Evolutionary conservation across 2,113 vertebrate species (phyloP).

Genomic region (Aramus guarauna): DNA sequence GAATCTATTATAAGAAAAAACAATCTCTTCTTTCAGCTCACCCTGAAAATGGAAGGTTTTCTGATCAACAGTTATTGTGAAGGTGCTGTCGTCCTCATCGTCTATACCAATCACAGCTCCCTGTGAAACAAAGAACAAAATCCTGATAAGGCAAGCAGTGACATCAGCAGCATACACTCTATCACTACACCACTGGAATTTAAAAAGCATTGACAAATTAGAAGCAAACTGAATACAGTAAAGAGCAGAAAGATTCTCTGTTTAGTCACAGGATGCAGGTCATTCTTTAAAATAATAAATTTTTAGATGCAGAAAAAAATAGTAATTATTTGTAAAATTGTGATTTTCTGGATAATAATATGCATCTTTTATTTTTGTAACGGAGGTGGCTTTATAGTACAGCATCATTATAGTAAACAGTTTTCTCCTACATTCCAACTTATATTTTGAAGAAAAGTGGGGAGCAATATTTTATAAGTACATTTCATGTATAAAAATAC

Average conservation of each 20-base stretch:
- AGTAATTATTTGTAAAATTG: not conserved
- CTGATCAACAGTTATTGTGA: conserved; percentile 99
- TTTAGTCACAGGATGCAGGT: not conserved
- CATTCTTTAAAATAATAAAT: not conserved
- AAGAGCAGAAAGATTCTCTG: not conserved
- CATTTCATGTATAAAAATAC: not conserved
- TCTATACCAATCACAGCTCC: conserved; percentile 99
- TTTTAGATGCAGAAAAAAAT: not conserved
- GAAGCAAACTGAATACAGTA: conserved; percentile 8
- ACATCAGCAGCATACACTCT: conserved; percentile 85
- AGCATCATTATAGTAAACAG: not conserved
- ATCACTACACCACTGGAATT: conserved; percentile 73
- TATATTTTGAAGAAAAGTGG: not conserved
- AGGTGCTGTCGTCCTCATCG: conserved; percentile 99
- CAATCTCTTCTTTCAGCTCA: conserved; percentile 80
- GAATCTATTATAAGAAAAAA: conserved; percentile 63
- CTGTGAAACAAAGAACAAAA: conserved; percentile 89
- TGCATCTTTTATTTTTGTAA: not conserved
- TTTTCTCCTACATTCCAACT: not conserved
- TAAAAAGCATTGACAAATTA: conserved; percentile 57
- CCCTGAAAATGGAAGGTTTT: conserved; percentile 99
- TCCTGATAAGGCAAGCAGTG: conserved; percentile 84
- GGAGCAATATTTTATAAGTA: not conserved
- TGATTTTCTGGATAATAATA: not conserved
- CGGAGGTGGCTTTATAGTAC: not conserved